Evolutionary conservation across 2,888 invertebrate genomes (phyloP).

Genomic region (Timema podura): DNA sequence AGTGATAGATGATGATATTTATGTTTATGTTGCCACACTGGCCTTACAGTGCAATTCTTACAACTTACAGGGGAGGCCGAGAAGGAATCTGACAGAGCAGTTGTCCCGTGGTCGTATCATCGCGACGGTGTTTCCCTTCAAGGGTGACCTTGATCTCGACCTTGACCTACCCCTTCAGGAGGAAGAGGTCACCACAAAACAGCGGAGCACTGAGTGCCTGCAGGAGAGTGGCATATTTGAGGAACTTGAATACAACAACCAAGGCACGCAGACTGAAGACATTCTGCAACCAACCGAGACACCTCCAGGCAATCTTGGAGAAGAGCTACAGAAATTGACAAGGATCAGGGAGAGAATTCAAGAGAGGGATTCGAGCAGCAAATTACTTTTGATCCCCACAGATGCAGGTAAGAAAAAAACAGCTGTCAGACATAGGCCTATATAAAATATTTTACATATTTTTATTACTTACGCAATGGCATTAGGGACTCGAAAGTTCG

Average conservation of each 20-base stretch:
- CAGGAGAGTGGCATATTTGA: conserved; percentile 75
- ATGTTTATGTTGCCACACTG: too few species aligned
- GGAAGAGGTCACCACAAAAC: conserved; percentile 44
- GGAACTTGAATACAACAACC: conserved; percentile 43
- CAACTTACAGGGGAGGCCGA: too few species aligned
- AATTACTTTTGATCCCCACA: too few species aligned
- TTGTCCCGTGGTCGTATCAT: not conserved
- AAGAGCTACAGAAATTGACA: conserved; percentile 60
- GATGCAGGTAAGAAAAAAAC: too few species aligned
- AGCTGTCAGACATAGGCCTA: too few species aligned
- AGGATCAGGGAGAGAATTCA: conserved; percentile 60
- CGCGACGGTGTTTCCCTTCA: conserved; percentile 35
- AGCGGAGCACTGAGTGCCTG: conserved; percentile 48
- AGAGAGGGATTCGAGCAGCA: conserved; percentile 38
- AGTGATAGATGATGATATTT: too few species aligned
- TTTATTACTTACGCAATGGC: too few species aligned
- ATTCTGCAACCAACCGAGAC: not conserved
- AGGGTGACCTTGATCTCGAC: conserved; percentile 27
- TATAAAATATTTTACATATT: too few species aligned
- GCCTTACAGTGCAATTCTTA: too few species aligned
- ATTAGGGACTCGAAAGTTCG: too few species aligned
- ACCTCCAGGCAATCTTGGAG: conserved; percentile 49
- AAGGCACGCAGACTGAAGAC: conserved; percentile 53
- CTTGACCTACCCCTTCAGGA: conserved; percentile 29
- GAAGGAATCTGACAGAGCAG: too few species aligned